Percentiles rank a stretch among this genome's conserved stretches.
Conservation (phyloP, 2,888 invertebrate species). For the Ectobius pallidus region DNA sequence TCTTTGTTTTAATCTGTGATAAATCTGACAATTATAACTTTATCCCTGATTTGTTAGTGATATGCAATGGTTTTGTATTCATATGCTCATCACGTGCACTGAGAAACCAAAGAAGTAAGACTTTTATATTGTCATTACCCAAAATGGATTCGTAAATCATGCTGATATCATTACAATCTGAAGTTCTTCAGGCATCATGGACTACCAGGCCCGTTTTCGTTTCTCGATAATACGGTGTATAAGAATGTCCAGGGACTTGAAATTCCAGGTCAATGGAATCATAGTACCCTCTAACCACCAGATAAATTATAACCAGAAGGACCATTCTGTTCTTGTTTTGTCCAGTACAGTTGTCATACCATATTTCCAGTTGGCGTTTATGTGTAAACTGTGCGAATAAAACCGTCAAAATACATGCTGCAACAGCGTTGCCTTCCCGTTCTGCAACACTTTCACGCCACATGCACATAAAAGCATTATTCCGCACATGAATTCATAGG, state of each 20-base stretch:
- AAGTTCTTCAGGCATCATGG: too few species aligned
- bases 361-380: not conserved
- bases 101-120: not conserved
- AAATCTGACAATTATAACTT: too few species aligned
- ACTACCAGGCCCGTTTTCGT: not conserved
- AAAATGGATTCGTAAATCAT: not conserved
- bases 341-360: slow-evolving; percentile 1
- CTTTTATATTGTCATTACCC: not conserved
- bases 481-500: slow-evolving; percentile 1
- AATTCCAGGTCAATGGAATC: not conserved
- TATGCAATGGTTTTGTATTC: not conserved
- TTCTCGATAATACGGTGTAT: not conserved
- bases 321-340: not conserved
- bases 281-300: not conserved
- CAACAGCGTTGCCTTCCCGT: slow-evolving; percentile 1
- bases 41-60: slow-evolving; percentile 4
- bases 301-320: not conserved
- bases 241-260: not conserved
- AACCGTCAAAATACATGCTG: slow-evolving; percentile 1
- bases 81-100: not conserved
- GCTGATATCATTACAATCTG: not conserved
- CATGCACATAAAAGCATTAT: not conserved
- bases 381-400: not conserved
- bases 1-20: slow-evolving; percentile 8
- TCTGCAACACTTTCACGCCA: not conserved